phyloP scores from a whole-genome alignment of 2,888 invertebrate genomes.

The Dioctria rufipes region DNA sequence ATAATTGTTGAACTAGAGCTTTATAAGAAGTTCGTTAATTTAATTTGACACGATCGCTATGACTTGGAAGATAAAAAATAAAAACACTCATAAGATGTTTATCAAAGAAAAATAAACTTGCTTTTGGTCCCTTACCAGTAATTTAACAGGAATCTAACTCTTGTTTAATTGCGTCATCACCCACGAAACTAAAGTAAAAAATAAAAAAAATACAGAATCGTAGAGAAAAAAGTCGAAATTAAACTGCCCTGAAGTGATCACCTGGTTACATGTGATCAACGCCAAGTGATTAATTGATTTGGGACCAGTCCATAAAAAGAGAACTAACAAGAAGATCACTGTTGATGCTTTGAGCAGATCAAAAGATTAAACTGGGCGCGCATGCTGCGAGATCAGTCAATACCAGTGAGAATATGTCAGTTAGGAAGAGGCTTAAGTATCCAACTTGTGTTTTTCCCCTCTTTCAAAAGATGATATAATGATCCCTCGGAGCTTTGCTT shows the following conservation, averaged over 20 bases:
- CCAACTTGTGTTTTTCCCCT: slow-evolving; percentile 7
- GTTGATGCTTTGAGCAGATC: slow-evolving; percentile 38
- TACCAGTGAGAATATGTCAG: slow-evolving; percentile 6
- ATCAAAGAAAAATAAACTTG: slow-evolving; percentile 28
- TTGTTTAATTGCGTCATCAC: slow-evolving; percentile 50
- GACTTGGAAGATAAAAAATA: slow-evolving; percentile 32
- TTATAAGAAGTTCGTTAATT: slow-evolving; percentile 47
- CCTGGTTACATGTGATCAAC: slow-evolving; percentile 45
- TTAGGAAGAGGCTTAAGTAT: background rate
- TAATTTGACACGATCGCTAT: slow-evolving; percentile 45
- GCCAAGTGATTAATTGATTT: slow-evolving; percentile 51
- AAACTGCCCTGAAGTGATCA: slow-evolving; percentile 16
- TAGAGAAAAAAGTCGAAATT: background rate
- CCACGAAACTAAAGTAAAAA: background rate
- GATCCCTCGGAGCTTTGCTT: background rate
- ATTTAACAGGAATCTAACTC: slow-evolving; percentile 33
- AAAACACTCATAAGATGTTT: slow-evolving; percentile 14
- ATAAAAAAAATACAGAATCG: background rate
- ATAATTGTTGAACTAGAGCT: slow-evolving; percentile 11
- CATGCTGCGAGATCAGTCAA: slow-evolving; percentile 43
- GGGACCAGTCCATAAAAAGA: slow-evolving; percentile 26
- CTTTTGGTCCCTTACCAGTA: slow-evolving; percentile 25
- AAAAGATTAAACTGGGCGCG: slow-evolving; percentile 46
- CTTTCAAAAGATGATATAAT: background rate
- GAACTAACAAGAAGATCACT: slow-evolving; percentile 25